Evolutionary conservation across 2,888 invertebrate genomes (phyloP).

Genomic region (Tricholauxania praeusta): DNA sequence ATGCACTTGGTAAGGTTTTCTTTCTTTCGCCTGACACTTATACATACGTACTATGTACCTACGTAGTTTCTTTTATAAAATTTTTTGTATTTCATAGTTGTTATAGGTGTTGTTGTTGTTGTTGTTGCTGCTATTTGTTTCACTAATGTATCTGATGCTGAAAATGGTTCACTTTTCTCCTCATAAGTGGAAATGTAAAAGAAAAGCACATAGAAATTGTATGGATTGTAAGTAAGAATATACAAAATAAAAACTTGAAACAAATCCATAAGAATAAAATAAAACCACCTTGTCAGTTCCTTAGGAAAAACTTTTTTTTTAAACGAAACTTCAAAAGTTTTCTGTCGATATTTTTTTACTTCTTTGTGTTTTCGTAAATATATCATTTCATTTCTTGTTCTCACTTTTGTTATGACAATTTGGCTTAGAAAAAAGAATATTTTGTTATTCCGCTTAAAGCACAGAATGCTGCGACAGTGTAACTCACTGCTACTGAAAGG

Average conservation of each 20-base stretch:
- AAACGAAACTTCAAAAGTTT: conserved; percentile 16
- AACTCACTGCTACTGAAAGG: too few species aligned
- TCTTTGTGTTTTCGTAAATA: not conserved
- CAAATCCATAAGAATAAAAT: not conserved
- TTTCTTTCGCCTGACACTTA: too few species aligned
- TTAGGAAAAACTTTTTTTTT: not conserved
- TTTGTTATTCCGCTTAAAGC: not conserved
- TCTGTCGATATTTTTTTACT: conserved; percentile 15
- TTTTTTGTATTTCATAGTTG: not conserved
- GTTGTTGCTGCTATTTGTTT: conserved; percentile 22
- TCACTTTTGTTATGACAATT: conserved; percentile 21
- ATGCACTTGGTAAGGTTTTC: conserved; percentile 13
- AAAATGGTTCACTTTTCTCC: conserved; percentile 26
- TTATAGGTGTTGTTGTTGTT: conserved; percentile 19
- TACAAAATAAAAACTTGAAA: conserved; percentile 3
- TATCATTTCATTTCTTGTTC: not conserved
- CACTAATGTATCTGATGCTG: conserved; percentile 22
- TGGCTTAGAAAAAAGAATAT: conserved; percentile 4
- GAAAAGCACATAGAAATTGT: not conserved
- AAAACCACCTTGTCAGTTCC: conserved; percentile 14
- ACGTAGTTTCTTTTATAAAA: too few species aligned
- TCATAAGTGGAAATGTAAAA: not conserved
- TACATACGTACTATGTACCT: too few species aligned
- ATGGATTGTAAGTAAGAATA: not conserved
- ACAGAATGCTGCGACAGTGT: too few species aligned